These are phyloP conservation scores for Metridium senile DNA, from an alignment of 92 coral and sea anemone genomes.

Conservation along the genomic window DNA sequence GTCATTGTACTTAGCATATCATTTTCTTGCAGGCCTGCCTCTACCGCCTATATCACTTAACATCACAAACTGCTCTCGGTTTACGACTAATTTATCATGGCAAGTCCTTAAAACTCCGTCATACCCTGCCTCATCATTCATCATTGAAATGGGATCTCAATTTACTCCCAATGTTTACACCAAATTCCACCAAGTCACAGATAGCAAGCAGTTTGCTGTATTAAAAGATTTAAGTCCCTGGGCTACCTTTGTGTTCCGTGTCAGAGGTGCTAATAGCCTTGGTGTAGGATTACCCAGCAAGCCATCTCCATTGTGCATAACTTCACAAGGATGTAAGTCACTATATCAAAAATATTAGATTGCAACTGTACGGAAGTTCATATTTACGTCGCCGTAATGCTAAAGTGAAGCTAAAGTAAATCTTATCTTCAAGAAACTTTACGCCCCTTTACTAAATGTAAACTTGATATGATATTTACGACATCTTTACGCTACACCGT, in stretches of 20 bases:
- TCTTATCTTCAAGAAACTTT: too few species aligned
- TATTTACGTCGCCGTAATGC: too few species aligned
- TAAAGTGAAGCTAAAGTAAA: too few species aligned
- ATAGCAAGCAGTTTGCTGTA: not conserved
- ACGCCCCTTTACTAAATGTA: too few species aligned
- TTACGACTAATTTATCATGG: conserved; percentile 49
- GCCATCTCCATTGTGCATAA: conserved; percentile 15
- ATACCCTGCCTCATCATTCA: conserved; percentile 23
- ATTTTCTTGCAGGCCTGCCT: conserved; percentile 42
- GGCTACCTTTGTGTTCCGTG: conserved; percentile 38
- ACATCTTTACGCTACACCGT: too few species aligned
- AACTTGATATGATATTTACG: too few species aligned
- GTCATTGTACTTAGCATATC: too few species aligned
- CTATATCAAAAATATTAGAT: not conserved
- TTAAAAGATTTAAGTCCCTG: conserved; percentile 28
- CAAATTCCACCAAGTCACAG: conserved; percentile 2
- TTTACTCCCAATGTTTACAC: conserved; percentile 20
- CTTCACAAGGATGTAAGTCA: conserved; percentile 42
- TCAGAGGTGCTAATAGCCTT: conserved; percentile 31
- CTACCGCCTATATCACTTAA: conserved; percentile 46
- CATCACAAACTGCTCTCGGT: conserved; percentile 38
- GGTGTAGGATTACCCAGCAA: conserved; percentile 52
- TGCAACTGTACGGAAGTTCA: too few species aligned
- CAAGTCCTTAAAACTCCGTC: not conserved
- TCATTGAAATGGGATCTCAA: conserved; percentile 32